These are phyloP conservation scores for Syngnathus acus DNA, from an alignment of 2,797 vertebrate genomes.

Conservation along the genomic window DNA sequence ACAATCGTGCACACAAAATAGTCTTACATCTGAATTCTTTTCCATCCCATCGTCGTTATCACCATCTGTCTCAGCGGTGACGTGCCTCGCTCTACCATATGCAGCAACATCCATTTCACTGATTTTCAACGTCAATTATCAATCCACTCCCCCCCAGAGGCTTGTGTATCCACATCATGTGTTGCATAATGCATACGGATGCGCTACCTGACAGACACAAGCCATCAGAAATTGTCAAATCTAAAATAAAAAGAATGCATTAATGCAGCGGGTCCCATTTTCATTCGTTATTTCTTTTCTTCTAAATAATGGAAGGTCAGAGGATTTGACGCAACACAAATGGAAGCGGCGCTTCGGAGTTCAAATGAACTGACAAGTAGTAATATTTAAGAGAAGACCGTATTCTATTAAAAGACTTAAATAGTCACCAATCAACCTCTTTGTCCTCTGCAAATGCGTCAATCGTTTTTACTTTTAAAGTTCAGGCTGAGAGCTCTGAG, in stretches of 20 bases:
- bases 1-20: neutral
- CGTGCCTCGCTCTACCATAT: conserved; percentile 32
- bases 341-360: neutral
- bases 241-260: neutral
- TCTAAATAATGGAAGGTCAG: conserved; percentile 5
- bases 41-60: conserved; percentile 31
- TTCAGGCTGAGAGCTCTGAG: neutral
- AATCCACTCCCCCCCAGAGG: conserved; percentile 10
- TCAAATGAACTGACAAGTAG: conserved; percentile 2
- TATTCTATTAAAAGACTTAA: neutral
- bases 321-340: neutral
- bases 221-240: neutral
- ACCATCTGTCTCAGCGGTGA: conserved; percentile 52
- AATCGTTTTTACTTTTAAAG: conserved; percentile 3
- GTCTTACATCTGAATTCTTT: conserved; percentile 32
- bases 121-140: conserved; percentile 50
- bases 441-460: neutral
- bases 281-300: conserved; percentile 2
- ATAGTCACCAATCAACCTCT: conserved; percentile 1
- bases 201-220: neutral
- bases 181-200: conserved; percentile 2
- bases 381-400: neutral
- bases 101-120: conserved; percentile 39
- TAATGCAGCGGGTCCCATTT: neutral
- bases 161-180: neutral